These are phyloP conservation scores for Drosophila mettleri DNA, from an alignment of 2,888 invertebrate species.

Conservation along the genomic window DNA sequence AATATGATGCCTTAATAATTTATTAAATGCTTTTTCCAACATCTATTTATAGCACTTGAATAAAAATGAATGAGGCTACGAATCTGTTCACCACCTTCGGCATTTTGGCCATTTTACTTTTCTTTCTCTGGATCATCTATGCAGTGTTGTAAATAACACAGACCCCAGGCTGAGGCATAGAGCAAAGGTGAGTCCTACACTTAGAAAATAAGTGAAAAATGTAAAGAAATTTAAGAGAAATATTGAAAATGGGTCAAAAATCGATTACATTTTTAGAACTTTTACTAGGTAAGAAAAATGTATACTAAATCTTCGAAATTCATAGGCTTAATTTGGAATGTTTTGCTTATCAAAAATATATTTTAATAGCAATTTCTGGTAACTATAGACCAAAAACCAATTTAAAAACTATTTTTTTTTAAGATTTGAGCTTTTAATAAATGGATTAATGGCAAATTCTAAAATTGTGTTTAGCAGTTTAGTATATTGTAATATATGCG, in stretches of 20 bases:
- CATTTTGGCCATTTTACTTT: conserved; percentile 88
- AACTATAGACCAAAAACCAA: background rate
- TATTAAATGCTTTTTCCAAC: conserved; percentile 16
- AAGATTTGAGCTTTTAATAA: background rate
- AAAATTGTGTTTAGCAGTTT: background rate
- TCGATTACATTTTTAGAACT: background rate
- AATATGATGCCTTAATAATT: conserved; percentile 5
- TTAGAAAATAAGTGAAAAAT: background rate
- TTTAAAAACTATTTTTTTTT: background rate
- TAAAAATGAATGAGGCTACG: conserved; percentile 86
- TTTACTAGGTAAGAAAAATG: background rate
- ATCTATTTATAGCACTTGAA: conserved; percentile 43
- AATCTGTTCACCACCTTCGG: conserved; percentile 90
- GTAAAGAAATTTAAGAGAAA: background rate
- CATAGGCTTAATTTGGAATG: too few species aligned
- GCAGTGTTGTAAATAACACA: conserved; percentile 83
- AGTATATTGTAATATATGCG: background rate
- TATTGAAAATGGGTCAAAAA: background rate
- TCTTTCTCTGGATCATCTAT: conserved; percentile 89
- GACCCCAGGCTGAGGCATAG: conserved; percentile 36
- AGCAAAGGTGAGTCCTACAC: conserved; percentile 18
- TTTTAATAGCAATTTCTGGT: background rate
- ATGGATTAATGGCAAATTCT: background rate
- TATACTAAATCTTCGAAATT: too few species aligned
- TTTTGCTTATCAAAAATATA: background rate